Conservation (phyloP, 2,797 vertebrate genomes). For the Sebastes cheni region DNA sequence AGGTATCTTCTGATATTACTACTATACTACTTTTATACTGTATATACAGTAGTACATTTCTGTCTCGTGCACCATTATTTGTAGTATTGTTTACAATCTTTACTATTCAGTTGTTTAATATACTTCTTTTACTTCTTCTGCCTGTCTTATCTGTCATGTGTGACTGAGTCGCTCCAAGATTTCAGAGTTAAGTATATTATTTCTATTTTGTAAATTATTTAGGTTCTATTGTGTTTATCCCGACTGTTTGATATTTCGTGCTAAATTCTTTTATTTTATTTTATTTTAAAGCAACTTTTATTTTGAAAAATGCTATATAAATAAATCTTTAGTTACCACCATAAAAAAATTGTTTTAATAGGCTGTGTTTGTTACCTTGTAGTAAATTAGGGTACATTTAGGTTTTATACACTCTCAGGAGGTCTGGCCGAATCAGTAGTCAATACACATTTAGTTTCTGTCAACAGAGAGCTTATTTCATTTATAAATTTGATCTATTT, state of each 20-base stretch:
- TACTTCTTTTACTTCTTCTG: neutral
- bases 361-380: neutral
- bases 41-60: neutral
- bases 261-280: neutral
- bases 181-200: neutral
- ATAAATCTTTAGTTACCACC: too few relatives aligned
- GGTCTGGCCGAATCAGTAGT: neutral
- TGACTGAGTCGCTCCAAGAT: neutral
- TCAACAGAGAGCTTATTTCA: too few relatives aligned
- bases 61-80: neutral
- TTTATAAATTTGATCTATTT: too few relatives aligned
- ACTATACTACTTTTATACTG: neutral
- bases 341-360: neutral
- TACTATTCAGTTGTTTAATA: neutral
- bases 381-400: too few relatives aligned
- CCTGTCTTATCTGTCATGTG: neutral
- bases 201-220: neutral
- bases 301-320: too few relatives aligned
- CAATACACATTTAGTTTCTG: neutral
- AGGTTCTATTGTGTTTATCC: neutral
- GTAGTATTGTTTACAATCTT: neutral
- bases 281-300: neutral
- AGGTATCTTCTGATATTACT: neutral
- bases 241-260: neutral
- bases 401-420: neutral